These are phyloP conservation scores for Brachirus orientalis DNA, from an alignment of 2,113 vertebrate genomes.

Conservation along the genomic window DNA sequence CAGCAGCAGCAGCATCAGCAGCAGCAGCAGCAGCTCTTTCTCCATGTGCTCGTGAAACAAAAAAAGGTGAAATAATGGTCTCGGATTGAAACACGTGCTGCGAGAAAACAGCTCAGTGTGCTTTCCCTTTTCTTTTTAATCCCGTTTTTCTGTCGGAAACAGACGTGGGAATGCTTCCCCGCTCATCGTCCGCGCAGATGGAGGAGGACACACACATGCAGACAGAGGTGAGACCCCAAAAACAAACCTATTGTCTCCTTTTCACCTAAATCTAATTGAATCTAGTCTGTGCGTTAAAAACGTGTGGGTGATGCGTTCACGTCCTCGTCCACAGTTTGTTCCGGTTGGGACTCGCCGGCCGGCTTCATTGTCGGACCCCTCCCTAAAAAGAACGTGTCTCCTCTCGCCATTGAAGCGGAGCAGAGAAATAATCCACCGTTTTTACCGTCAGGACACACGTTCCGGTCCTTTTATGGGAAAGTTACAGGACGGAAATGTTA, in stretches of 20 bases:
- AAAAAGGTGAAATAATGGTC: not conserved
- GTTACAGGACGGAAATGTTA: too few species aligned
- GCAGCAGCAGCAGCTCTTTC: constrained; percentile 31
- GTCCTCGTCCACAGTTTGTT: not conserved
- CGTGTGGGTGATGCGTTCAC: too few species aligned
- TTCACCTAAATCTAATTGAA: too few species aligned
- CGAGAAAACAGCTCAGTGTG: not conserved
- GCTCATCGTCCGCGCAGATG: constrained; percentile 75
- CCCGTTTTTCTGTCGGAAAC: not conserved
- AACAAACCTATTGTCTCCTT: too few species aligned
- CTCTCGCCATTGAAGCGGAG: not conserved
- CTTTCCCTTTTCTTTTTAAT: too few species aligned
- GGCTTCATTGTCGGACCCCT: constrained; percentile 64
- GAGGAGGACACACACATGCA: constrained; percentile 71
- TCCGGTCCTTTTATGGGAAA: too few species aligned
- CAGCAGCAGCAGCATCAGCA: constrained; percentile 43
- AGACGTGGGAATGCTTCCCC: constrained; percentile 56
- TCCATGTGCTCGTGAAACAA: constrained; percentile 23
- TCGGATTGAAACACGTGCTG: constrained; percentile 23
- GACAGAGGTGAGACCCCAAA: constrained; percentile 79
- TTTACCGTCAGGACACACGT: too few species aligned
- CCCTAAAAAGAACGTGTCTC: constrained; percentile 48
- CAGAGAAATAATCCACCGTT: too few species aligned
- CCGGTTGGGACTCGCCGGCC: constrained; percentile 26
- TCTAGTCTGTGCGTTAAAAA: too few species aligned